Base-by-base conservation (phyloP, 1,140 invertebrate species). In the Drosophila leontia region DNA sequence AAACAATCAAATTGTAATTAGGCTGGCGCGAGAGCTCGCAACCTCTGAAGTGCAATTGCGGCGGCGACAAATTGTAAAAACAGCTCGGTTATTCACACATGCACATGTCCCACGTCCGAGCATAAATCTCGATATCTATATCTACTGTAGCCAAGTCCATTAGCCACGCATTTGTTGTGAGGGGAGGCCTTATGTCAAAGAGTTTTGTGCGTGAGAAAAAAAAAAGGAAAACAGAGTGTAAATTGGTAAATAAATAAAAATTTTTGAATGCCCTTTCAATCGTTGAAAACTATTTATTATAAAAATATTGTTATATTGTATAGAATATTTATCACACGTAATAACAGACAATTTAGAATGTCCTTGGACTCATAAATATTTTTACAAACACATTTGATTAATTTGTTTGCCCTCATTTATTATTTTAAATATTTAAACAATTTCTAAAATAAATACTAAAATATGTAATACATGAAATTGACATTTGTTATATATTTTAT, bases 1-100 rank as follows among this genome's bases (percentile, higher is more conserved):
- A 87, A 83, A 87, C 80, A 87, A 87, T 87, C 84, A 88, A 83
- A 83, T 74, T 74, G 84, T 88, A 87, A 87, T 87, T 87, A 88
- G 80, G 68, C 39, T 39, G 39, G n/a, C 61, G 47, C 34, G 45
- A 23, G 45, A 23, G 19, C 53, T n/a, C 29, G n/a, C n/a, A 11
- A 45, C 17, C 53, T 56, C 53, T 2, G 35, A 39, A 35, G 35
- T 42, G 60, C 69, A 47, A 59, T 42, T 55, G 37, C 48, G 37
- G 37, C 48, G 50, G 45, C 58, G 75, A 78, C 75, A 78, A 78
- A 78, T 78, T 78, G 75, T 62, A 78, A 47, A 78, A 56, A 70
- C 37, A 58, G 59, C 51, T 19, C 75, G 58, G 23, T 48, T 55
- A 60, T 67, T 65, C 50, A 39, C 75, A 70, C 51, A 59, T 39